Conservation (phyloP, 2,113 vertebrate genomes). For the Myanophis thanlyinensis region DNA sequence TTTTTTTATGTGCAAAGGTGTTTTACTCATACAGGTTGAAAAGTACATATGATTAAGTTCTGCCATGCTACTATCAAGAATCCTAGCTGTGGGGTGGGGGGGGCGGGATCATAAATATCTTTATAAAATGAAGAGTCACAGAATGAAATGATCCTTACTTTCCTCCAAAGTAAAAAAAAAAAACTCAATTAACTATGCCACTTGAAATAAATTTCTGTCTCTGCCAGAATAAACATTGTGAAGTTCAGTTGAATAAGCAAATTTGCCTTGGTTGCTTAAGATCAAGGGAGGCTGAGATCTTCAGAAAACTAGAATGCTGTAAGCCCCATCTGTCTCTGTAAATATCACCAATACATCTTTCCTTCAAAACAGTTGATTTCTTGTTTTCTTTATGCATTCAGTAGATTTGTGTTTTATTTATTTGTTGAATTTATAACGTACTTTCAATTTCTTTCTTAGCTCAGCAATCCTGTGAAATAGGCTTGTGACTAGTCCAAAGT, state of each 20-base stretch:
- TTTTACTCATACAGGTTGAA: neutral
- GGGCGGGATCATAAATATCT: neutral
- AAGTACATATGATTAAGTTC: neutral
- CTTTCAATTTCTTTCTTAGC: neutral
- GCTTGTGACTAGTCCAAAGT: neutral
- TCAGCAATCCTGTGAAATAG: neutral
- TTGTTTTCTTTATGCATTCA: neutral
- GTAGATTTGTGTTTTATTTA: neutral
- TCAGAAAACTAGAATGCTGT: neutral
- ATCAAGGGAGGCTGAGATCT: neutral
- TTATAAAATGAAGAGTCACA: neutral
- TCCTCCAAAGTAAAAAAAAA: neutral
- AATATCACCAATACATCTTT: neutral
- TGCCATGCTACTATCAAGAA: neutral
- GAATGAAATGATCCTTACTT: neutral
- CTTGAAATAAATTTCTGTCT: neutral
- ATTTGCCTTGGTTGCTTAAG: neutral
- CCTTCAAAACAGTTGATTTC: neutral
- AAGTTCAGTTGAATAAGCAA: neutral
- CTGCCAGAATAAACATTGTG: neutral
- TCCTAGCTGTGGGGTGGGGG: neutral
- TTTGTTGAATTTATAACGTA: neutral
- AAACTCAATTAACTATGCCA: neutral
- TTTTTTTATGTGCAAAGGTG: neutral
- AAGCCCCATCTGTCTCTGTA: neutral